Evolutionary conservation across 2,113 vertebrate genomes (phyloP).

Genomic region (Prinia subflava): DNA sequence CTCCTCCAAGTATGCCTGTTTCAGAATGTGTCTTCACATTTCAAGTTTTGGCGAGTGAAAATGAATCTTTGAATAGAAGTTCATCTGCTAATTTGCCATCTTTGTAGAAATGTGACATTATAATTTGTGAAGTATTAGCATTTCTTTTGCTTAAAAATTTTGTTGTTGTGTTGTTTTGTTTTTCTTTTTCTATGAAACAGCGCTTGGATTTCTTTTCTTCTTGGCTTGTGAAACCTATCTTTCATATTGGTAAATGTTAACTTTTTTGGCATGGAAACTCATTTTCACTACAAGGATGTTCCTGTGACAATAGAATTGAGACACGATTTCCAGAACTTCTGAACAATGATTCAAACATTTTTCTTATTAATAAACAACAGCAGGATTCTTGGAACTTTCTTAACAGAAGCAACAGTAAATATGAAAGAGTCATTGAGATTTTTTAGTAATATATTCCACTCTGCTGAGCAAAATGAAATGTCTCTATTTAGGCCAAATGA

Average conservation of each 20-base stretch:
- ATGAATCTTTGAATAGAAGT: not conserved
- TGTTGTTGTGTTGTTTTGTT: not conserved
- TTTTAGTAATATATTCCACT: not conserved
- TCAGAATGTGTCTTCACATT: not conserved
- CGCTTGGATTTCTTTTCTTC: not conserved
- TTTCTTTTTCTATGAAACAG: not conserved
- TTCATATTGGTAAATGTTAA: not conserved
- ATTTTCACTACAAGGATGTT: not conserved
- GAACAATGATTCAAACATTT: not conserved
- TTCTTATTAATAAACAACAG: not conserved
- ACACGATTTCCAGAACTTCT: not conserved
- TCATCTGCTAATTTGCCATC: not conserved
- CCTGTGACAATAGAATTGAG: not conserved
- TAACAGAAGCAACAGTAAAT: not conserved
- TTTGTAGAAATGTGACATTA: not conserved
- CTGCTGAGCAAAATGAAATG: not conserved
- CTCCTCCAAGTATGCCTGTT: not conserved
- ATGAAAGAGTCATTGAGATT: not conserved
- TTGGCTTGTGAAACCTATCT: not conserved
- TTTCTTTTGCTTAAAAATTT: not conserved
- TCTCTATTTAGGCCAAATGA: not conserved
- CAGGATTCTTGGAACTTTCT: not conserved
- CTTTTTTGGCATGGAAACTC: not conserved
- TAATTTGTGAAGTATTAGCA: not conserved
- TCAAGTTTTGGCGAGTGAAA: not conserved